Conservation (phyloP, 1,140 invertebrate species). For the Rhagoletis pomonella region DNA sequence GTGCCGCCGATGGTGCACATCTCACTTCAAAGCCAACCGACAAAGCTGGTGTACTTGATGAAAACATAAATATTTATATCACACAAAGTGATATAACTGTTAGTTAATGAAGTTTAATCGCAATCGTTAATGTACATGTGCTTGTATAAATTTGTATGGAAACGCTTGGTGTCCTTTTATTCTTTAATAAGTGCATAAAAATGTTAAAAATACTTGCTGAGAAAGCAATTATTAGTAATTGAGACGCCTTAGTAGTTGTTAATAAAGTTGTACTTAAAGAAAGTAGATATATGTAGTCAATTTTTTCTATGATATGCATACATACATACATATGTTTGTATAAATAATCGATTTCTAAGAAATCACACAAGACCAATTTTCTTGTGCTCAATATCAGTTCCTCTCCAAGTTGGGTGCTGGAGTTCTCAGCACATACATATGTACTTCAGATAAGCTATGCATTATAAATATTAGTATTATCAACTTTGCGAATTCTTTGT, state of each 20-base stretch:
- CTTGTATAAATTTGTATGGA: not conserved
- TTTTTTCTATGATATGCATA: not conserved
- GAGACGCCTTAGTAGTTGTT: not conserved
- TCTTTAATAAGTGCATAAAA: not conserved
- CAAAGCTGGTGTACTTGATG: not conserved
- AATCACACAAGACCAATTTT: too few relatives aligned
- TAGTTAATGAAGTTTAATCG: not conserved
- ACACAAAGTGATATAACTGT: conserved; percentile 42
- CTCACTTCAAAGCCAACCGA: not conserved
- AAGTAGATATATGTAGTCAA: not conserved
- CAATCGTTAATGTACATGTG: not conserved
- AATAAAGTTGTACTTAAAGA: not conserved
- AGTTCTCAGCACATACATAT: not conserved
- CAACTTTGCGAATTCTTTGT: not conserved
- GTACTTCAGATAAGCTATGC: not conserved
- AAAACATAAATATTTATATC: conserved; percentile 32
- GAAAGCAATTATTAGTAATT: not conserved
- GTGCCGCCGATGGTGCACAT: not conserved
- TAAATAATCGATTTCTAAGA: not conserved
- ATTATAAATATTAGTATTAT: not conserved
- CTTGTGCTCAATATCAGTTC: too few relatives aligned
- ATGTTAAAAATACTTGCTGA: not conserved
- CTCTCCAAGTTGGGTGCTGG: too few relatives aligned
- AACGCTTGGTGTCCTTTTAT: not conserved
- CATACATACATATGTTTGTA: not conserved